phyloP scores from a whole-genome alignment of 1,140 invertebrate genomes.

The Papilio xuthus region DNA sequence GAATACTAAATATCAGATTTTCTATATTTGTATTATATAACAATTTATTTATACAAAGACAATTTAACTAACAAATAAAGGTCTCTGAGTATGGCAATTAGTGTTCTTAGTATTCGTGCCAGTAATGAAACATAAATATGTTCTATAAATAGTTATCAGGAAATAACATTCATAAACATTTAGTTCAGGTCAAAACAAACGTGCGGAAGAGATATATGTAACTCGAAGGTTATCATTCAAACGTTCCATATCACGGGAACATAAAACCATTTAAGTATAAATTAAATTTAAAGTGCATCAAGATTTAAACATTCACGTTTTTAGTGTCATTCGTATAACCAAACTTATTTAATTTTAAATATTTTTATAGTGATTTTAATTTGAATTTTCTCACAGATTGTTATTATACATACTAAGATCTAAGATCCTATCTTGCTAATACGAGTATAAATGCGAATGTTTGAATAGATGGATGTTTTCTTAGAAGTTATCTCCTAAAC shows the following conservation, averaged over 20 bases:
- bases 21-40: no score
- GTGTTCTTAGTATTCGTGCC: neutral
- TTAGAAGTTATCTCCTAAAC: no score
- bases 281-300: neutral
- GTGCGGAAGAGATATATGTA: constrained; percentile 9
- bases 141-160: constrained; percentile 7
- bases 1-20: neutral
- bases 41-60: no score
- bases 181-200: constrained; percentile 15
- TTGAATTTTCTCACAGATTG: no score
- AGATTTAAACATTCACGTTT: neutral
- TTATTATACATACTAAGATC: no score
- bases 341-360: no score
- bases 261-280: neutral
- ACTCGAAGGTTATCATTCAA: constrained; percentile 1
- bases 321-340: neutral
- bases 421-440: no score
- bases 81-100: neutral
- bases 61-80: no score
- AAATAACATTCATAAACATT: neutral
- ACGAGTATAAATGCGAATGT: no score
- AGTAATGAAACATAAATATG: constrained; percentile 21
- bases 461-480: no score
- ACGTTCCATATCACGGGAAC: neutral
- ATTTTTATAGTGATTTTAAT: no score